Percentiles rank a stretch among this genome's conserved stretches.
Conservation (phyloP, 2,113 vertebrate genomes). For the Gadus macrocephalus region DNA sequence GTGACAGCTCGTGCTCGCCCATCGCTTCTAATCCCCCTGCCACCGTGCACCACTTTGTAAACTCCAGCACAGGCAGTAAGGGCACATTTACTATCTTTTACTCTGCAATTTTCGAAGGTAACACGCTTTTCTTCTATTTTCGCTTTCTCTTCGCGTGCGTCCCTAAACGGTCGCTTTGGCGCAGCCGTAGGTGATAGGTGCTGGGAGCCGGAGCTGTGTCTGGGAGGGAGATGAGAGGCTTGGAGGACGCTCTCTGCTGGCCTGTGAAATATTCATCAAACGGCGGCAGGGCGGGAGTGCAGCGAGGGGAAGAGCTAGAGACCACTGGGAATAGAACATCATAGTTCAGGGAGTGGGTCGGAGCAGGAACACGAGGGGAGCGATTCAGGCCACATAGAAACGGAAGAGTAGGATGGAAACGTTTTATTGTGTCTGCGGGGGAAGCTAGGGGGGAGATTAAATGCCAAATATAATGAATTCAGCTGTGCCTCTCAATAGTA, state of each 20-base stretch:
- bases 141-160: not conserved
- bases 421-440: slow-evolving; percentile 25
- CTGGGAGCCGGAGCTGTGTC: slow-evolving; percentile 49
- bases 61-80: too few relatives aligned
- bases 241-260: slow-evolving; percentile 57
- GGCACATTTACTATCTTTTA: too few relatives aligned
- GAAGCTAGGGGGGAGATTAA: slow-evolving; percentile 21
- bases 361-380: slow-evolving; percentile 19
- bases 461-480: slow-evolving; percentile 21
- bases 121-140: too few relatives aligned
- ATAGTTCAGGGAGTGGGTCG: slow-evolving; percentile 34
- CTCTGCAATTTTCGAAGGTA: too few relatives aligned
- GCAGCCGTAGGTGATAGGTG: slow-evolving; percentile 57
- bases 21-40: too few relatives aligned
- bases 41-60: too few relatives aligned
- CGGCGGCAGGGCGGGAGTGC: slow-evolving; percentile 36
- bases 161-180: slow-evolving; percentile 17
- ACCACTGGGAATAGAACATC: slow-evolving; percentile 44
- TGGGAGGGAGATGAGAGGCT: slow-evolving; percentile 49
- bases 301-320: slow-evolving; percentile 19
- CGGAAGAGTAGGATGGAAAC: slow-evolving; percentile 11
- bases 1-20: too few relatives aligned
- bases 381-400: slow-evolving; percentile 16
- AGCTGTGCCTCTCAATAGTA: slow-evolving; percentile 12
- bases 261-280: slow-evolving; percentile 72